Conservation (phyloP, 2,113 vertebrate species). For the Fregata magnificens region DNA sequence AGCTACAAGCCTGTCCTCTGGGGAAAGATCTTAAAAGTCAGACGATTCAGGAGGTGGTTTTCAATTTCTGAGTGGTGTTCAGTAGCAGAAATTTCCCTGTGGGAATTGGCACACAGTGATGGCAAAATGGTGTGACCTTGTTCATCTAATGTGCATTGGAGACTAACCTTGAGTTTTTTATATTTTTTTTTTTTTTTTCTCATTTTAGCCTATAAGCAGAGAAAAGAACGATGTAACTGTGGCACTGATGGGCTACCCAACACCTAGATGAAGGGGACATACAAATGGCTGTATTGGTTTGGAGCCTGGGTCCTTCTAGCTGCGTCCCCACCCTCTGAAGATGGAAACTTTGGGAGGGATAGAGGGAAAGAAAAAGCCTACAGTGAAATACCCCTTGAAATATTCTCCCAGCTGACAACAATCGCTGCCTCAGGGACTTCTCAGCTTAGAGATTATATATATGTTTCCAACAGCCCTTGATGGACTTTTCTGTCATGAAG, state of each 20-base stretch:
- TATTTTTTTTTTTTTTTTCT: background rate
- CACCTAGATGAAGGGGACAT: background rate
- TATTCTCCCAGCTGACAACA: background rate
- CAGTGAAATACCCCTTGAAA: background rate
- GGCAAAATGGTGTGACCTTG: background rate
- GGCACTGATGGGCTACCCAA: background rate
- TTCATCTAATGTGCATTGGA: background rate
- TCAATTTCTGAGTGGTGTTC: background rate
- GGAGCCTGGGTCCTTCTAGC: background rate
- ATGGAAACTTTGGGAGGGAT: background rate
- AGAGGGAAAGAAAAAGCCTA: background rate
- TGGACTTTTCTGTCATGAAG: background rate
- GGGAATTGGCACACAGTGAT: background rate
- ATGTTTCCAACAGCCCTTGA: background rate
- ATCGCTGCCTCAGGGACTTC: background rate
- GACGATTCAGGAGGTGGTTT: background rate
- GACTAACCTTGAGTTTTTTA: background rate
- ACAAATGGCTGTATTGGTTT: background rate
- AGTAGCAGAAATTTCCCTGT: background rate
- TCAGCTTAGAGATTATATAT: background rate
- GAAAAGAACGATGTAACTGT: background rate
- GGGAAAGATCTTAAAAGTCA: background rate
- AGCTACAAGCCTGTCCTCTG: background rate
- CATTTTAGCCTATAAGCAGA: background rate
- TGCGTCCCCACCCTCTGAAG: rapidly evolving